Evolutionary conservation across 1,140 invertebrate genomes (phyloP), one percentile per base, ranked within the genome.

Genomic region (Colletes gigas): DNA sequence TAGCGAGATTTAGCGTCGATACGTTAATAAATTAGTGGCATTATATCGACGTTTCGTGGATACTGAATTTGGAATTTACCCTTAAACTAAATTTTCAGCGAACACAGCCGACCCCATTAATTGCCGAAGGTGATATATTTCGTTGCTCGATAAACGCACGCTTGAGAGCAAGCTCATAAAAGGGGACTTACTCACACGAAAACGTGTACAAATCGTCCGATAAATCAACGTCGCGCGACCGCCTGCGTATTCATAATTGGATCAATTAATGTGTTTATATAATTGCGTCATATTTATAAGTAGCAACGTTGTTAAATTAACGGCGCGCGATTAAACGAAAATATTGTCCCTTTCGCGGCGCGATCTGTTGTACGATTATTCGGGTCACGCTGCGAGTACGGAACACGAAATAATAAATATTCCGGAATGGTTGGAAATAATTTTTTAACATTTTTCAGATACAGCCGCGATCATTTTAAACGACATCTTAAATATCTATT

Each of bases 21-120:
- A n/a, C 39, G 68, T 83, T 81, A 80, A 86, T 86, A 83, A 83
- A 83, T 78, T 74, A 81, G 7, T 41, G 54, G 7, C 50, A 47
- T 50, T 59, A 86, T 52, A 54, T 50, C 54, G 52, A 86, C 86
- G 77, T 86, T 81, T 65, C 69, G 73, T 30, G 50, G 77, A 83
- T 77, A 75, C 70, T 55, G 63, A 86, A 76, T 78, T 71, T 17
- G 52, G 55, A 75, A 81, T 67, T 81, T 83, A 67, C 73, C 60
- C 81, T 87, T 80, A 69, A 79, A 76, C 62, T 70, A 72, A 85
- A 85, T 85, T 85, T 82, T 74, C 78, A 75, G 74, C 80, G 84
- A 85, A 55, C 50, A 57, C 60, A 10, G 41, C 54, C 59, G 59
- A 60, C 69, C 57, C 67, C 54, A 71, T 84, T 85, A 85, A 85